Percentiles rank a stretch among this genome's conserved stretches.
phyloP scores from a whole-genome alignment of 2,888 invertebrate species.

The Acrobasis repandana region DNA sequence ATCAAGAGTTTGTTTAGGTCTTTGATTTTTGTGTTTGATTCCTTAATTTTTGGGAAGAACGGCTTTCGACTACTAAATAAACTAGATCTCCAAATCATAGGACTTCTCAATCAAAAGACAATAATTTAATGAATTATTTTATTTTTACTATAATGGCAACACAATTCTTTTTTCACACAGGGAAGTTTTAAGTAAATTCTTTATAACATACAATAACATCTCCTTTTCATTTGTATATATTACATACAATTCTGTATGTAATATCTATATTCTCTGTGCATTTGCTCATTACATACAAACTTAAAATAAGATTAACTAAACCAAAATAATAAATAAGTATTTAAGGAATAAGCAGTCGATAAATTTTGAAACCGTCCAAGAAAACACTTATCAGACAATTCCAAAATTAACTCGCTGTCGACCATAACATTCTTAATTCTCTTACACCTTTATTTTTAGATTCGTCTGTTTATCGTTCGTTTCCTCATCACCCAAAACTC shows the following conservation, averaged over 20 bases:
- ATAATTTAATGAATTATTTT: slow-evolving; percentile 9
- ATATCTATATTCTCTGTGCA: too few species aligned
- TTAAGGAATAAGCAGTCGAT: slow-evolving; percentile 41
- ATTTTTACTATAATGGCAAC: slow-evolving; percentile 34
- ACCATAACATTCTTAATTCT: slow-evolving; percentile 26
- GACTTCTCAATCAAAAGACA: background rate
- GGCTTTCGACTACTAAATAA: too few species aligned
- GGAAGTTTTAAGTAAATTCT: too few species aligned
- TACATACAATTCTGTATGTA: slow-evolving; percentile 57
- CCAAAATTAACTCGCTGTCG: slow-evolving; percentile 57
- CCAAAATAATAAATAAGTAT: slow-evolving; percentile 31
- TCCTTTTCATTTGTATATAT: slow-evolving; percentile 50
- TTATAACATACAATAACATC: slow-evolving; percentile 1
- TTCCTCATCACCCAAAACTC: slow-evolving; percentile 53
- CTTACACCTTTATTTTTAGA: slow-evolving; percentile 32
- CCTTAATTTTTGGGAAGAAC: too few species aligned
- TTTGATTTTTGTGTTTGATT: too few species aligned
- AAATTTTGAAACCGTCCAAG: slow-evolving; percentile 79
- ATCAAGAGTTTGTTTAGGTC: too few species aligned
- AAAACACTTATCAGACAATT: slow-evolving; percentile 65
- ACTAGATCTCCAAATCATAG: too few species aligned
- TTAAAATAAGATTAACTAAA: slow-evolving; percentile 20
- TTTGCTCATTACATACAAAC: slow-evolving; percentile 33
- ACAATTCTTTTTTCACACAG: slow-evolving; percentile 23
- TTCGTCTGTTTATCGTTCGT: slow-evolving; percentile 40